These are phyloP conservation scores for Hermatobates lingyangjiaoensis DNA, from an alignment of 1,140 invertebrate genomes.

Conservation along the genomic window DNA sequence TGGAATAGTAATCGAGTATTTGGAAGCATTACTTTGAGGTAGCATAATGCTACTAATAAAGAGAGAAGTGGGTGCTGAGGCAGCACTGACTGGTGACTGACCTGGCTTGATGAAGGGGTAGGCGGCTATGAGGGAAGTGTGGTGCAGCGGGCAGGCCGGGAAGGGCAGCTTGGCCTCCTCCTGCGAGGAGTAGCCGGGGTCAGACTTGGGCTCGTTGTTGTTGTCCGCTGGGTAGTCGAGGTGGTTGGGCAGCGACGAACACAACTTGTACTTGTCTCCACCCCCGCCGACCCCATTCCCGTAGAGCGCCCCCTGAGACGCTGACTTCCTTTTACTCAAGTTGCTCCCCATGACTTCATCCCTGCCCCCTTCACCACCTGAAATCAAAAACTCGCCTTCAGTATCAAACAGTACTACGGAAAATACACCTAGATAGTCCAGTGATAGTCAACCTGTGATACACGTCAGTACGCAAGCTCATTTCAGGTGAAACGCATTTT, in stretches of 20 bases:
- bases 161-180: conserved; percentile 36
- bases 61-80: too few species aligned
- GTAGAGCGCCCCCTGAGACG: conserved; percentile 38
- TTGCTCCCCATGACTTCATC: conserved; percentile 42
- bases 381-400: too few species aligned
- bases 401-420: too few species aligned
- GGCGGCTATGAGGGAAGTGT: conserved; percentile 27
- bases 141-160: conserved; percentile 19
- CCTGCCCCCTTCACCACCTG: conserved; percentile 3
- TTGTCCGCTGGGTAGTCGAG: conserved; percentile 42
- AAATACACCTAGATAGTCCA: too few species aligned
- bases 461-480: too few species aligned
- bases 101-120: conserved; percentile 42
- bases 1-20: too few species aligned
- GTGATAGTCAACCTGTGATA: too few species aligned
- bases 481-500: too few species aligned
- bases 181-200: conserved; percentile 31
- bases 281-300: conserved; percentile 9
- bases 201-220: conserved; percentile 33
- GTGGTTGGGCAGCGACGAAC: conserved; percentile 49
- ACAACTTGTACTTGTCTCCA: conserved; percentile 29
- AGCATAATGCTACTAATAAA: too few species aligned
- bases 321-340: conserved; percentile 45
- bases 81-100: too few species aligned
- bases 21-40: too few species aligned